Conservation (phyloP, 2,888 invertebrate species). For the Dascillus cervinus region DNA sequence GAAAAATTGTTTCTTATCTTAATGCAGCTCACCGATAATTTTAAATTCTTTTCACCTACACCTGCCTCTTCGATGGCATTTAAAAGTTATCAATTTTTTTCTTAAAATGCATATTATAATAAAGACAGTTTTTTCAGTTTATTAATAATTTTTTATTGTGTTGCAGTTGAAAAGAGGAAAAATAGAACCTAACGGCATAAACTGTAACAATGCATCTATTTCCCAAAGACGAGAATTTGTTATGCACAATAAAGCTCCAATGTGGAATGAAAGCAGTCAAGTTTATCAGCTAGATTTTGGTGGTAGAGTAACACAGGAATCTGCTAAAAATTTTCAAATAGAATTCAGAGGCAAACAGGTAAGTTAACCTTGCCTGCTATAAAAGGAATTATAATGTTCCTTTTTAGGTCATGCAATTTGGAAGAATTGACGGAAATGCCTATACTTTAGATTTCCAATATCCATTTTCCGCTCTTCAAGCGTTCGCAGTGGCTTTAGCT, state of each 20-base stretch:
- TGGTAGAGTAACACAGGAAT: conserved; percentile 97
- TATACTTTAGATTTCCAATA: conserved; percentile 98
- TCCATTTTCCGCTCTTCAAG: conserved; percentile 96
- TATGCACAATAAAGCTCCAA: conserved; percentile 88
- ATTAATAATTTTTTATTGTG: not conserved
- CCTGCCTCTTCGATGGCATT: too few species aligned
- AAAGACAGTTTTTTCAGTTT: conserved; percentile 5
- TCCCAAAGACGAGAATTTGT: conserved; percentile 71
- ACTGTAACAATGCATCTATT: conserved; percentile 39
- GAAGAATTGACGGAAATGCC: conserved; percentile 95
- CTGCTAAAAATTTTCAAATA: conserved; percentile 99
- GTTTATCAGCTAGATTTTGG: conserved; percentile 99
- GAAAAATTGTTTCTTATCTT: too few species aligned
- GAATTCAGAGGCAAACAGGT: conserved; percentile 96
- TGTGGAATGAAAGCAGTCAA: conserved; percentile 98
- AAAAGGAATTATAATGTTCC: not conserved
- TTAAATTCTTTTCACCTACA: too few species aligned
- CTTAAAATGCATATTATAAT: too few species aligned
- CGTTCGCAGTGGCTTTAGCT: conserved; percentile 95
- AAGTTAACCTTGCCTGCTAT: conserved; percentile 14
- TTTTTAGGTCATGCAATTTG: conserved; percentile 95
- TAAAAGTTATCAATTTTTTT: too few species aligned
- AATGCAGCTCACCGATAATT: too few species aligned
- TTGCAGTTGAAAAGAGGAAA: conserved; percentile 65
- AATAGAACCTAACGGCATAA: conserved; percentile 48